Percentiles rank a stretch among this genome's conserved stretches.
Conservation (phyloP, 2,888 invertebrate species). For the Hetaerina titia region DNA sequence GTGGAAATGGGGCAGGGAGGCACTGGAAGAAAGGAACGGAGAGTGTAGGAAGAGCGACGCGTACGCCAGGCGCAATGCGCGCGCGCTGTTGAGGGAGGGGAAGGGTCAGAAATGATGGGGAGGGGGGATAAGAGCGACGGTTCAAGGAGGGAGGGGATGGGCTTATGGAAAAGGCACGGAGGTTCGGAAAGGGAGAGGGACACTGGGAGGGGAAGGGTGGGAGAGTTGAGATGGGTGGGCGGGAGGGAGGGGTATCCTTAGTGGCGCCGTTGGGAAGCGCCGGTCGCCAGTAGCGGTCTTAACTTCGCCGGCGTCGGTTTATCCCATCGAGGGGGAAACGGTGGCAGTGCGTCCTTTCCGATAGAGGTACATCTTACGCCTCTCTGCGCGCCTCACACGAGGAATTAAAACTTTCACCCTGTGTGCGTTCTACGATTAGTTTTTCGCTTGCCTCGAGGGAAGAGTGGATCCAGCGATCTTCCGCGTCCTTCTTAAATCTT, state of each 20-base stretch:
- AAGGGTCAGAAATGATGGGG: not conserved
- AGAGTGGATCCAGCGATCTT: not conserved
- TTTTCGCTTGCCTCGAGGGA: not conserved
- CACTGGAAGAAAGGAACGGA: not conserved
- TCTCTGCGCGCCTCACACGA: not conserved
- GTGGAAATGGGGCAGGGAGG: too few species aligned
- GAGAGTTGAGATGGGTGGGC: not conserved
- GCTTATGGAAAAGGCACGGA: not conserved
- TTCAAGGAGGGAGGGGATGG: not conserved
- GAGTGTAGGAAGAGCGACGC: not conserved
- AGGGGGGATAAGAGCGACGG: not conserved
- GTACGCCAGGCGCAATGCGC: not conserved
- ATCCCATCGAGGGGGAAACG: not conserved
- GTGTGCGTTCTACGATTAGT: not conserved
- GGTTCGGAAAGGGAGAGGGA: not conserved
- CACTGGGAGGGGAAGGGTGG: not conserved
- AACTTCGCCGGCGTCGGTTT: conserved; percentile 52
- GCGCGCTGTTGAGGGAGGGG: not conserved
- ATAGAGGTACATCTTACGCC: not conserved
- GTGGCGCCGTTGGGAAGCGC: conserved; percentile 61
- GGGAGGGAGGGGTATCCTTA: not conserved
- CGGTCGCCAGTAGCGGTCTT: conserved; percentile 60
- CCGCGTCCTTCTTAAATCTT: not conserved
- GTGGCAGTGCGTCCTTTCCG: not conserved
- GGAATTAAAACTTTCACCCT: not conserved